Base-by-base conservation (phyloP, 2,797 vertebrate species). In the Antrozous pallidus region DNA sequence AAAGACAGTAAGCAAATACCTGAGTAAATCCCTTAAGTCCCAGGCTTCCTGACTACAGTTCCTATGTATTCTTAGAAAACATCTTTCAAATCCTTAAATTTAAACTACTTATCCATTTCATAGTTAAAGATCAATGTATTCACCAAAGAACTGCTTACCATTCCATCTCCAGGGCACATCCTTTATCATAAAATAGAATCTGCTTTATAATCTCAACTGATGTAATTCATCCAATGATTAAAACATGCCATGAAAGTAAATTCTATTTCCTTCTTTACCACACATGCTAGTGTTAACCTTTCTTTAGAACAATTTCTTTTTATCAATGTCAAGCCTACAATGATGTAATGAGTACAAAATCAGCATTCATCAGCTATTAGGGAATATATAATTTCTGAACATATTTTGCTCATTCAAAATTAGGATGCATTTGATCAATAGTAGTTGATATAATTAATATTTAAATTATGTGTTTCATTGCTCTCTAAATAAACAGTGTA, bases 1-100 rank as follows among this genome's bases (percentile, higher is more conserved):
- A 75, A 14, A 95, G 54, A 86, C 79, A 90, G 58, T 75, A 87
- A 93, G 51, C 28, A 61, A 91, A 79, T 24, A 84, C 24, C 13
- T 56, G 31, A 49, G 12, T 47, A 42, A 95, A 69, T n/a, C 1
- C 36, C 8, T 22, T 47, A 36, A 28, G 28, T 84, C 13, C 61
- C 20, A 74, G 40, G n/a, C 49, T 40, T 88, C 14, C 38, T 81
- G 9, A 40, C 65, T 31, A 45, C 17, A 38, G 38, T 82, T 91
- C 11, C n/a, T 71, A 0, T 20, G 13, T 54, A 8, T 0, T 58
- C 17, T 82, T 36, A 17, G 54, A 84, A 94, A 45, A n/a, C 3
- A 1, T 5, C 18, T 10, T 42, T 61, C 2, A 42, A 78, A 10
- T 79, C 28, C 7, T 18, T 61, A 28, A 78, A 42, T 65, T 78